These are phyloP conservation scores for Tetragonula carbonaria DNA, from an alignment of 2,888 invertebrate species.

Conservation along the genomic window DNA sequence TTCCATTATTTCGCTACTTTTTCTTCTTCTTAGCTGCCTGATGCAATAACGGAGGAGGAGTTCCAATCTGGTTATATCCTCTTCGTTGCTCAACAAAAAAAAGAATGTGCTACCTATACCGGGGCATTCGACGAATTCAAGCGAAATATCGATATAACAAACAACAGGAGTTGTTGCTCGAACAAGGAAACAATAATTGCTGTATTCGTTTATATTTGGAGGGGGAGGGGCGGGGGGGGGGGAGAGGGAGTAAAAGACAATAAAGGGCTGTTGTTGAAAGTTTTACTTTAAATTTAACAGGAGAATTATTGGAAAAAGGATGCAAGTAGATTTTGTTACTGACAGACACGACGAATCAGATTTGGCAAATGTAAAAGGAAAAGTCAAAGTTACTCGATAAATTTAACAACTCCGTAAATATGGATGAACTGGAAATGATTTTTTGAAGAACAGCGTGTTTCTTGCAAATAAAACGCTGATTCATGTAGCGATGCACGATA, in stretches of 20 bases:
- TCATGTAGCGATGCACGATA: neutral
- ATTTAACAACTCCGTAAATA: neutral
- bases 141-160: neutral
- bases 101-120: neutral
- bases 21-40: conserved; percentile 25
- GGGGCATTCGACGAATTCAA: neutral
- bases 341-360: neutral
- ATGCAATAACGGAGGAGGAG: neutral
- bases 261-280: neutral
- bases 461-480: neutral
- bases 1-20: conserved; percentile 20
- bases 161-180: neutral
- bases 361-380: neutral
- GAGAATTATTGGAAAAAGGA: neutral
- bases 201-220: neutral
- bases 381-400: neutral
- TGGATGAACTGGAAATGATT: neutral
- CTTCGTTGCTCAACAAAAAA: neutral
- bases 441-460: neutral
- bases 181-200: neutral
- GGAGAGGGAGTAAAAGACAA: neutral
- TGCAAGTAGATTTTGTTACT: neutral
- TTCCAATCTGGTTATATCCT: neutral
- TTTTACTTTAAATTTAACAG: neutral
- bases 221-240: neutral